Percentiles rank a stretch among this genome's conserved stretches.
These are phyloP conservation scores for Misgurnus mizolepis DNA, from an alignment of 2,113 vertebrate genomes.

Conservation along the genomic window DNA sequence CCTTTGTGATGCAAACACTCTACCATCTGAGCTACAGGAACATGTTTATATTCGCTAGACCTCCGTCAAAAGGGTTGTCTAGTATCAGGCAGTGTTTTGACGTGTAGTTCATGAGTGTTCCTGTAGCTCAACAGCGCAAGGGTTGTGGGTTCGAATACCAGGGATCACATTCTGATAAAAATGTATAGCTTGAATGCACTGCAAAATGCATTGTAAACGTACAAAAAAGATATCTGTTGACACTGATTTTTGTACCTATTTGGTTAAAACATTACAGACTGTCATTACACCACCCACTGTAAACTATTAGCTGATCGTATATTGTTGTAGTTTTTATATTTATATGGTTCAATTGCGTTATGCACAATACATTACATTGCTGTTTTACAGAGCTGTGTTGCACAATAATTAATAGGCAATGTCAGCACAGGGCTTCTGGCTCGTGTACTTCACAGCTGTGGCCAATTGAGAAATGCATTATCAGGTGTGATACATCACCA, in stretches of 20 bases:
- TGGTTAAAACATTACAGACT: background rate
- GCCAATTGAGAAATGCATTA: constrained; percentile 39
- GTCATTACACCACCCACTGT: background rate
- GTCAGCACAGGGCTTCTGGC: constrained; percentile 28
- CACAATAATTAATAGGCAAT: constrained; percentile 12
- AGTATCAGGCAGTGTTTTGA: no score
- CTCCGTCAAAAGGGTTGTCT: no score
- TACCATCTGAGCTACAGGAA: no score
- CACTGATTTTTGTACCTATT: no score
- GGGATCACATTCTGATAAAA: no score
- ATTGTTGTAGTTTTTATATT: background rate
- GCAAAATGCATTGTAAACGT: background rate
- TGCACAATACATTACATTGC: background rate
- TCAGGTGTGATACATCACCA: constrained; percentile 58
- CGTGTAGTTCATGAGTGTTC: no score
- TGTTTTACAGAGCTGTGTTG: background rate
- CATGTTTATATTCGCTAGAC: no score
- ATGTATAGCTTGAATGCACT: no score
- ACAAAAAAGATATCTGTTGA: background rate
- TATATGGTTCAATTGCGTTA: background rate
- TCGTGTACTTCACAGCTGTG: constrained; percentile 41
- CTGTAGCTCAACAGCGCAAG: no score
- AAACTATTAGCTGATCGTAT: background rate
- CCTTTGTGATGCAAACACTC: no score
- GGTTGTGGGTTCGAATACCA: no score